These are phyloP conservation scores for Dasysyrphus tricinctus DNA, from an alignment of 2,888 invertebrate species.

Conservation along the genomic window DNA sequence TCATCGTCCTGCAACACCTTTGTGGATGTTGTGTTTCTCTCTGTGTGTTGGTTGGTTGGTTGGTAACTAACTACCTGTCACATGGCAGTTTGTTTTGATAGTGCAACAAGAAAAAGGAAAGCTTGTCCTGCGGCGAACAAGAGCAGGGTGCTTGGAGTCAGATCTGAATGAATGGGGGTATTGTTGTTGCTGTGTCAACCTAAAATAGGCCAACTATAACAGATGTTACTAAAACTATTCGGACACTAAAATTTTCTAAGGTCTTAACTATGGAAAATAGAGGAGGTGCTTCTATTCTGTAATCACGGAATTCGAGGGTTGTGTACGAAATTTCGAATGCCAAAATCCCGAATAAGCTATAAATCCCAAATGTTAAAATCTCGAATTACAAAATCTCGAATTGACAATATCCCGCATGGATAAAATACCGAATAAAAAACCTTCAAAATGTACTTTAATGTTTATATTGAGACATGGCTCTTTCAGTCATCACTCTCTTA, in stretches of 20 bases:
- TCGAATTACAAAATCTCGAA: no score
- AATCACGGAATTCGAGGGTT: no score
- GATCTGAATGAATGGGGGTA: conserved; percentile 17
- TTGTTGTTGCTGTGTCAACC: not conserved
- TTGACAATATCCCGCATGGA: no score
- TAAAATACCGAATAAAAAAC: no score
- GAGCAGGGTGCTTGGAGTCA: not conserved
- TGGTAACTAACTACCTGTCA: conserved; percentile 72
- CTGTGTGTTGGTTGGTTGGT: conserved; percentile 28
- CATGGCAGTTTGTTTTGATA: conserved; percentile 68
- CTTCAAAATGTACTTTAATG: no score
- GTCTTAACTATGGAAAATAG: no score
- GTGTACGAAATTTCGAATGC: no score
- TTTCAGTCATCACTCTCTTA: no score
- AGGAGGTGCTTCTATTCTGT: no score
- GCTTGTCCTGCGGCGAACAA: conserved; percentile 54
- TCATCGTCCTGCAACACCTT: conserved; percentile 17
- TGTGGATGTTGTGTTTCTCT: conserved; percentile 45
- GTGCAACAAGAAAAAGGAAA: conserved; percentile 55
- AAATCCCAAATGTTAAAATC: no score
- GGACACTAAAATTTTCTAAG: not conserved
- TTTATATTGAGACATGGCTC: no score
- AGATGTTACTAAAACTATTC: not conserved
- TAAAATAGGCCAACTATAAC: conserved; percentile 55
- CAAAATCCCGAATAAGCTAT: no score